Evolutionary conservation across 2,888 invertebrate species (phyloP).

Genomic region (Apamea crenata): DNA sequence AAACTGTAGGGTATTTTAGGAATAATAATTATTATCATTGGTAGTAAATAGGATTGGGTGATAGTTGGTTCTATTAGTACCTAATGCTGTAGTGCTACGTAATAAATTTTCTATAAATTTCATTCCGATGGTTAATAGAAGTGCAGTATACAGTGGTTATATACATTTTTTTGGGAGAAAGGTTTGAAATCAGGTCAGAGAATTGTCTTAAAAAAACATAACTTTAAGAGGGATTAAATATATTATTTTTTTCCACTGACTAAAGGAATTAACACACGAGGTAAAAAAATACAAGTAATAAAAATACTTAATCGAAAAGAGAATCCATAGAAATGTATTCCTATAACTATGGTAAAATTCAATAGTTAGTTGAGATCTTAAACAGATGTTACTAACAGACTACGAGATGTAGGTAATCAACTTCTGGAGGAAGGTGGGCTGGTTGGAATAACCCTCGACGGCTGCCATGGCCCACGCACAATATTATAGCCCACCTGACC

Average conservation of each 20-base stretch:
- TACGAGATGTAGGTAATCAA: no score
- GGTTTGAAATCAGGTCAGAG: not conserved
- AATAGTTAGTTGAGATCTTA: not conserved
- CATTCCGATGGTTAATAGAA: not conserved
- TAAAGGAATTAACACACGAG: not conserved
- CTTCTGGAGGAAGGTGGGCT: no score
- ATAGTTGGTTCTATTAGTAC: not conserved
- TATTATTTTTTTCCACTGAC: not conserved
- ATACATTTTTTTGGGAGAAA: not conserved
- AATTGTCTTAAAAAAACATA: not conserved
- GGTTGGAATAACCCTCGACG: no score
- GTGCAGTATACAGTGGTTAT: no score
- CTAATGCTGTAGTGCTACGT: not conserved
- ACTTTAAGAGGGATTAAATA: no score
- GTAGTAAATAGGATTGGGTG: constrained; percentile 1
- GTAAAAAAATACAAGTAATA: not conserved
- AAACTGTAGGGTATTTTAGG: constrained; percentile 14
- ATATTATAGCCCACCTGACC: no score
- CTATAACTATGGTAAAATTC: not conserved
- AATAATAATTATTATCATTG: constrained; percentile 5
- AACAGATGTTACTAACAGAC: no score
- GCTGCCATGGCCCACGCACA: no score
- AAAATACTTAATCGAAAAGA: no score
- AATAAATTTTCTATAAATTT: not conserved
- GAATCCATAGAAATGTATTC: no score